Evolutionary conservation across 2,113 vertebrate genomes (phyloP).

Genomic region (Desmodus rotundus): DNA sequence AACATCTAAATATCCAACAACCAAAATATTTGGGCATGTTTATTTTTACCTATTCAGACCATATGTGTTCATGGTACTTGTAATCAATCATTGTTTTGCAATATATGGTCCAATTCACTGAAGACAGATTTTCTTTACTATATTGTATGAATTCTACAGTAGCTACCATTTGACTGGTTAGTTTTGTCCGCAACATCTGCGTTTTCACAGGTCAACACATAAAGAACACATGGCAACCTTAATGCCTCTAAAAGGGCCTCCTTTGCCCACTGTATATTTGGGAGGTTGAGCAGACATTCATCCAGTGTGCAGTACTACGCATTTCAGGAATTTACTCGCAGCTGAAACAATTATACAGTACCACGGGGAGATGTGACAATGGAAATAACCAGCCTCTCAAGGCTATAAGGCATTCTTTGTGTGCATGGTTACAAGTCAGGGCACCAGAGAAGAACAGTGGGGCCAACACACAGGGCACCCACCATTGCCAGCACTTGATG

Average conservation of each 20-base stretch:
- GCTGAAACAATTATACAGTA: constrained; percentile 66
- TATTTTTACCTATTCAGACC: neutral
- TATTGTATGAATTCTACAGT: neutral
- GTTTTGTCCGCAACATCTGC: neutral
- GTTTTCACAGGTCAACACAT: constrained; percentile 23
- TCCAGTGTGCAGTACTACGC: neutral
- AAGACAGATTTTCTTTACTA: neutral
- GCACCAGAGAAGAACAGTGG: constrained; percentile 6
- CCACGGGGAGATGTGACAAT: constrained; percentile 54
- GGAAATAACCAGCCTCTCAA: constrained; percentile 65
- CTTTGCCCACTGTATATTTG: constrained; percentile 44
- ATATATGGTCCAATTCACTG: neutral
- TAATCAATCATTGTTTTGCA: neutral
- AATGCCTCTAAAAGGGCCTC: neutral
- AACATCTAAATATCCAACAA: neutral
- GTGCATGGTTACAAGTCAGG: constrained; percentile 62
- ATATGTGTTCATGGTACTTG: neutral
- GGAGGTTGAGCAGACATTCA: constrained; percentile 52
- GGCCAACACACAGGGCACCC: constrained; percentile 53
- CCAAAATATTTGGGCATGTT: neutral
- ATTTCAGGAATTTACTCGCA: constrained; percentile 64
- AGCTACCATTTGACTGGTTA: neutral
- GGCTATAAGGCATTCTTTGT: constrained; percentile 59
- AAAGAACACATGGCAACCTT: neutral
- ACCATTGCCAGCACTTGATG: constrained; percentile 41